phyloP scores from a whole-genome alignment of 2,113 vertebrate species.

The Mellivora capensis region DNA sequence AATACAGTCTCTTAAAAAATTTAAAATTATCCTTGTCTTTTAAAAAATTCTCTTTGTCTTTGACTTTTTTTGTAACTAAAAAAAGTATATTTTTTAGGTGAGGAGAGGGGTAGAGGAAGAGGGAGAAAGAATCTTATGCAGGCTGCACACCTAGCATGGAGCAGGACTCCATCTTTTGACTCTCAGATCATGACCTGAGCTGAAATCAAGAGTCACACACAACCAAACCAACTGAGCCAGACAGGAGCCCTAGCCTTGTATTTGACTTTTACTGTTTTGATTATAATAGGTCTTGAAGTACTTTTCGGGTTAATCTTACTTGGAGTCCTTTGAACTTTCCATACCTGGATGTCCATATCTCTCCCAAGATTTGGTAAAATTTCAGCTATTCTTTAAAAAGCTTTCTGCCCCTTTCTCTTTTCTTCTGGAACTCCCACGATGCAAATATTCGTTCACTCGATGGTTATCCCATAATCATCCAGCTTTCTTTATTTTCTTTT shows the following conservation, averaged over 20 bases:
- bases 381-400: background rate
- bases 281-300: background rate
- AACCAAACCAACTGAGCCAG: background rate
- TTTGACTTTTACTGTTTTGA: background rate
- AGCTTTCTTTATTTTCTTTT: background rate
- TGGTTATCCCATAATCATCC: background rate
- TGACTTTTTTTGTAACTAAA: too few species aligned
- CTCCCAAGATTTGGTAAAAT: background rate
- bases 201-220: background rate
- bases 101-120: too few species aligned
- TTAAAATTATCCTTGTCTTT: background rate
- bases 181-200: background rate
- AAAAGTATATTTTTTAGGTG: background rate
- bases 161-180: background rate
- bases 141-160: background rate
- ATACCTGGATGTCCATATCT: background rate
- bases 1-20: background rate
- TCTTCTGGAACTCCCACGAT: background rate
- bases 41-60: background rate
- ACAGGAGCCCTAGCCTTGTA: background rate
- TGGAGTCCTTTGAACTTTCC: background rate
- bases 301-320: background rate
- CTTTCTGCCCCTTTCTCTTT: background rate
- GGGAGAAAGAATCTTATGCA: background rate
- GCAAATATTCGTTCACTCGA: background rate